Percentiles rank a stretch among this genome's conserved stretches.
Conservation (phyloP, 2,888 invertebrate species). For the Isoperla grammatica region DNA sequence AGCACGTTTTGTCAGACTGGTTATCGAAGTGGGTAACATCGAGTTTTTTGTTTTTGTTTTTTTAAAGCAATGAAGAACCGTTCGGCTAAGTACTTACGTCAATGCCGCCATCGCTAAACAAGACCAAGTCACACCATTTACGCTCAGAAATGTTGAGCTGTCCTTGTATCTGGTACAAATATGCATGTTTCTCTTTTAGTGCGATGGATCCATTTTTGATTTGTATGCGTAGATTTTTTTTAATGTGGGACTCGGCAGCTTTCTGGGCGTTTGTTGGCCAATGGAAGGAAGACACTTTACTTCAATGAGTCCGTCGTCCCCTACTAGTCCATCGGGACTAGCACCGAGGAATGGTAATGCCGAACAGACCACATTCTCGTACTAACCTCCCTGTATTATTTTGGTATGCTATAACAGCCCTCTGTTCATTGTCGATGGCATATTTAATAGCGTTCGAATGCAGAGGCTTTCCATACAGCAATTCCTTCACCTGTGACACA, state of each 20-base stretch:
- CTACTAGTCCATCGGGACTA: constrained; percentile 4
- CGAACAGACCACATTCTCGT: neutral
- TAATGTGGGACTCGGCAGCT: neutral
- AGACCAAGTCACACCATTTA: neutral
- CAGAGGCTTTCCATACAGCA: neutral
- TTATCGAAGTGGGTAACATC: too few relatives aligned
- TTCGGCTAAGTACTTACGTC: too few relatives aligned
- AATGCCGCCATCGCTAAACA: neutral
- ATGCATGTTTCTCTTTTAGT: neutral
- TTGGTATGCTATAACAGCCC: neutral
- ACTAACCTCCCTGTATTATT: neutral
- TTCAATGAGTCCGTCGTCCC: neutral
- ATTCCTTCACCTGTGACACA: neutral
- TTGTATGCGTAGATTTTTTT: neutral
- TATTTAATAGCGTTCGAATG: neutral
- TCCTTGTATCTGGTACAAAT: neutral
- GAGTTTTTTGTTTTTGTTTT: too few relatives aligned
- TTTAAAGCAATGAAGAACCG: too few relatives aligned
- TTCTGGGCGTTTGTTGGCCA: neutral
- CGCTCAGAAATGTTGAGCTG: neutral
- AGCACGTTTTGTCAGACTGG: too few relatives aligned
- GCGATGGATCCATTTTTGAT: neutral
- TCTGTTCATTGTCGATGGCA: neutral
- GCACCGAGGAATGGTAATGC: neutral
- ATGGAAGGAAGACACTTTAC: neutral